phyloP scores from a whole-genome alignment of 2,888 invertebrate species.

The Euplexia lucipara region DNA sequence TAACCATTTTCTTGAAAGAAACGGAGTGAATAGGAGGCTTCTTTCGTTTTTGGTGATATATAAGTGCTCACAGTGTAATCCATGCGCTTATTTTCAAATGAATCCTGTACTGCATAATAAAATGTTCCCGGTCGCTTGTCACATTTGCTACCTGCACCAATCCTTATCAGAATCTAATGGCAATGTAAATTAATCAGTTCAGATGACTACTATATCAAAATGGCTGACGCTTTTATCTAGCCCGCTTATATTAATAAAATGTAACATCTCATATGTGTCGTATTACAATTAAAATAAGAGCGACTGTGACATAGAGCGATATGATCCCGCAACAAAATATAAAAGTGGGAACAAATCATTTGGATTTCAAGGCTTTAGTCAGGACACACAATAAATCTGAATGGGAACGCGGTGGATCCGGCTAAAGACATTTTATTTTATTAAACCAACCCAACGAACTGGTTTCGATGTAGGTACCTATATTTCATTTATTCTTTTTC shows the following conservation, averaged over 20 bases:
- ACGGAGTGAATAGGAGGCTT: too few species aligned
- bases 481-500: slow-evolving; percentile 37
- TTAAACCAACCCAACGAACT: slow-evolving; percentile 33
- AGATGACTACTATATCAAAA: neutral
- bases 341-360: slow-evolving; percentile 52
- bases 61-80: neutral
- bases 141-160: slow-evolving; percentile 10
- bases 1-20: neutral
- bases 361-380: slow-evolving; percentile 47
- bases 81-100: slow-evolving; percentile 2
- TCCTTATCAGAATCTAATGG: slow-evolving; percentile 12
- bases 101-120: neutral
- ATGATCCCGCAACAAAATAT: slow-evolving; percentile 44
- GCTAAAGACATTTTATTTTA: slow-evolving; percentile 62
- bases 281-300: slow-evolving; percentile 23
- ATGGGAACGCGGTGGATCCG: slow-evolving; percentile 43
- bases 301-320: slow-evolving; percentile 38
- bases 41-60: neutral
- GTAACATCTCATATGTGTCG: slow-evolving; percentile 6
- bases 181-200: slow-evolving; percentile 15
- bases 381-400: slow-evolving; percentile 56
- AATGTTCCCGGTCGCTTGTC: slow-evolving; percentile 4
- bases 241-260: slow-evolving; percentile 17
- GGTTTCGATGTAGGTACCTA: slow-evolving; percentile 16
- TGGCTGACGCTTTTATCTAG: slow-evolving; percentile 23